These are phyloP conservation scores for Drosophila ochracea DNA, from an alignment of 2,888 invertebrate species.

Conservation along the genomic window DNA sequence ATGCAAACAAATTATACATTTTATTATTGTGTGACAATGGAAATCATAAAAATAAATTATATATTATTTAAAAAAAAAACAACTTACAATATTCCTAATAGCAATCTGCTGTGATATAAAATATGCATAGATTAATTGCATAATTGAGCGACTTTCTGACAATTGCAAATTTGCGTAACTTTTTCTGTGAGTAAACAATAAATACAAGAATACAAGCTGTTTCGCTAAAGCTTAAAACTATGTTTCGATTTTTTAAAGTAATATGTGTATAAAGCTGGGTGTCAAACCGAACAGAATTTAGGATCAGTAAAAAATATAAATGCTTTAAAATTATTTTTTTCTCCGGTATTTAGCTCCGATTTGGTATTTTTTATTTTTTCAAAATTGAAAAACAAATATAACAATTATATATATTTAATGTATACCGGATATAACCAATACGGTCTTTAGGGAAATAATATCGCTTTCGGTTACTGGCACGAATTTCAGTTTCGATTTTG, in stretches of 20 bases:
- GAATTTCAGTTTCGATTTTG: not conserved
- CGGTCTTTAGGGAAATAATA: not conserved
- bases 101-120: conserved; percentile 22
- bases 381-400: not conserved
- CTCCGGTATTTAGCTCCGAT: not conserved
- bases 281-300: not conserved
- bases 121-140: conserved; percentile 37
- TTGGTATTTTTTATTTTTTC: not conserved
- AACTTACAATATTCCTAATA: not conserved
- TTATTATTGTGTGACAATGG: conserved; percentile 51
- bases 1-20: conserved; percentile 69
- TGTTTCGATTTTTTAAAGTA: not conserved
- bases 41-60: conserved; percentile 13
- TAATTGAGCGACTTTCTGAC: conserved; percentile 29
- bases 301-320: not conserved
- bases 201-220: not conserved
- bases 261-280: not conserved
- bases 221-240: too few species aligned
- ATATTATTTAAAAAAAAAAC: conserved; percentile 21
- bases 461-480: not conserved
- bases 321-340: not conserved
- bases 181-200: not conserved
- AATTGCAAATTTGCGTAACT: not conserved
- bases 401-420: not conserved
- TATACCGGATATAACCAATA: not conserved